Evolutionary conservation across 2,888 invertebrate species (phyloP).

Genomic region (Parelbella ahira): DNA sequence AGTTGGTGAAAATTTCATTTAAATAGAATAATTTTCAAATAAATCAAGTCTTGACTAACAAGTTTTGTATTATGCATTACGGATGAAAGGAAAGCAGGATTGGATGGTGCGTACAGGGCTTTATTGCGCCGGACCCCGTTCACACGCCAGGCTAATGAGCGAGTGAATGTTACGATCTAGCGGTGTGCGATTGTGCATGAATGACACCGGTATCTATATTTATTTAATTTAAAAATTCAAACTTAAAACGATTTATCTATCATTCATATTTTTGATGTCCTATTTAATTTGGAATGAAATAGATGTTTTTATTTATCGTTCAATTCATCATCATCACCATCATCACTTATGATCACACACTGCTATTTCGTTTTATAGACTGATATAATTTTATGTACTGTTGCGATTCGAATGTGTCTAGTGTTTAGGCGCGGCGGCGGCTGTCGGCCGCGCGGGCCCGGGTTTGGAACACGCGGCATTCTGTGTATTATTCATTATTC

Average conservation of each 20-base stretch:
- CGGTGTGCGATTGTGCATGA: conserved; percentile 18
- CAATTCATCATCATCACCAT: too few relatives aligned
- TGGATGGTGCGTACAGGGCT: conserved; percentile 22
- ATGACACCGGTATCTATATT: neutral
- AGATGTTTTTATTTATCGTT: too few relatives aligned
- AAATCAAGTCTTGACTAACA: too few relatives aligned
- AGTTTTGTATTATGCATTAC: too few relatives aligned
- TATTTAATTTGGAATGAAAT: too few relatives aligned
- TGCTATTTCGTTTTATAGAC: conserved; percentile 60
- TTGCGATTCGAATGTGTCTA: conserved; percentile 70
- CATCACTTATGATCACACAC: conserved; percentile 15
- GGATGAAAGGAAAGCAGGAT: conserved; percentile 8
- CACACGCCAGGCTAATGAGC: conserved; percentile 13
- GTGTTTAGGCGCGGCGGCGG: conserved; percentile 49
- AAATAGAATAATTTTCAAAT: too few relatives aligned
- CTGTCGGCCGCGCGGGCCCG: conserved; percentile 58
- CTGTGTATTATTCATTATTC: conserved; percentile 19
- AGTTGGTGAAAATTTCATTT: too few relatives aligned
- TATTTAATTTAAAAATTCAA: neutral
- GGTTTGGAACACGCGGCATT: conserved; percentile 37
- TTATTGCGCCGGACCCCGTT: conserved; percentile 13
- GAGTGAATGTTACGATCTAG: conserved; percentile 23
- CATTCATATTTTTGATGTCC: too few relatives aligned
- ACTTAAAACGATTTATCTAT: too few relatives aligned
- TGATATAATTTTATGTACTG: conserved; percentile 74